Conservation (phyloP, 2,888 invertebrate genomes). For the Rotaria macrura region DNA sequence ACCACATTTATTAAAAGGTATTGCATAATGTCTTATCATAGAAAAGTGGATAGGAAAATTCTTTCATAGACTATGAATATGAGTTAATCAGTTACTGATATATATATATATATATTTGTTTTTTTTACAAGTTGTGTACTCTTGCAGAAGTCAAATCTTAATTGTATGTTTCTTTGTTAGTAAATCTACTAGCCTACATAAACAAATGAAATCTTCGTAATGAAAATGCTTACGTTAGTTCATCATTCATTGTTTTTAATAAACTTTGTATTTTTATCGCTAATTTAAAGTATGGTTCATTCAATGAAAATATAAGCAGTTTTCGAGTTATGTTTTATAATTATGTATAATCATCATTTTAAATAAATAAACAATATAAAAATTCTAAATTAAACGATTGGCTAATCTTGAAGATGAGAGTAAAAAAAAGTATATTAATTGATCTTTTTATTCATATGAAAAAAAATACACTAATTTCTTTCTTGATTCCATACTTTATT, state of each 20-base stretch:
- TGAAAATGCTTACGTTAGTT: background rate
- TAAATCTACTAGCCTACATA: no score
- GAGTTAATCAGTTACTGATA: no score
- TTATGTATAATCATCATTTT: background rate
- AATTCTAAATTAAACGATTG: background rate
- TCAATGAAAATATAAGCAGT: background rate
- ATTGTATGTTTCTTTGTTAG: no score
- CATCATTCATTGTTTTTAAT: background rate
- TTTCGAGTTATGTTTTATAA: background rate
- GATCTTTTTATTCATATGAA: background rate
- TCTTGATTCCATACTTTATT: background rate
- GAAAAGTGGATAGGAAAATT: no score
- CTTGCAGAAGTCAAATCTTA: no score
- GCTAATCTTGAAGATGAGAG: background rate
- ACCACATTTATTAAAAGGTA: no score
- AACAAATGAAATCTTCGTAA: background rate
- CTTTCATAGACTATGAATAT: no score
- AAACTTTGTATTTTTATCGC: no score
- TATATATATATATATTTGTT: no score
- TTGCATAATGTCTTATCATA: no score
- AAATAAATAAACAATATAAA: background rate
- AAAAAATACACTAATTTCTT: background rate
- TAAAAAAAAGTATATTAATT: background rate
- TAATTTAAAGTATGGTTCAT: background rate
- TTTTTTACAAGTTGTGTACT: no score